A percentile compares a stretch with the other conserved stretches of the same genome.
These are phyloP conservation scores for Phalacrocorax aristotelis DNA, from an alignment of 2,113 vertebrate genomes.

Conservation along the genomic window DNA sequence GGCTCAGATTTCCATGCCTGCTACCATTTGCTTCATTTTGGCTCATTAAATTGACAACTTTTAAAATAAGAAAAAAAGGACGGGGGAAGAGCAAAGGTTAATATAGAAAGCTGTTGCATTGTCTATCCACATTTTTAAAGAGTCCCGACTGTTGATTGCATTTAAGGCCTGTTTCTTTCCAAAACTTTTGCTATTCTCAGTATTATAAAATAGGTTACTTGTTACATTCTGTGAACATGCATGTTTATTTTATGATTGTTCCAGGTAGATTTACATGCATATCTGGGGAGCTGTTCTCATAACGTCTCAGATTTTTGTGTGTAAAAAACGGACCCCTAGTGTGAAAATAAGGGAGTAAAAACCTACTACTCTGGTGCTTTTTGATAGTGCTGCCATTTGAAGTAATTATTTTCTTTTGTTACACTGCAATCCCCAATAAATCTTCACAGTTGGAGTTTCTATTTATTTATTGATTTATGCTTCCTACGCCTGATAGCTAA, in stretches of 20 bases:
- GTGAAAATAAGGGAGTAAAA: neutral
- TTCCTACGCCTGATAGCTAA: neutral
- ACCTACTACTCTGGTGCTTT: neutral
- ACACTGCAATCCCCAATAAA: neutral
- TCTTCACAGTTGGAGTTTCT: neutral
- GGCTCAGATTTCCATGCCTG: neutral
- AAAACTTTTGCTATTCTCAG: neutral
- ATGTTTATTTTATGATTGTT: neutral
- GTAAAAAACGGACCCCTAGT: accelerated
- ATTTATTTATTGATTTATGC: neutral
- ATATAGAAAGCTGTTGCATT: neutral
- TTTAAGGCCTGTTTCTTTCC: neutral
- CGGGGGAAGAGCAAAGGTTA: neutral
- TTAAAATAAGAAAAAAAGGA: neutral
- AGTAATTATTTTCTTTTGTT: neutral
- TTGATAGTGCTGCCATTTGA: neutral
- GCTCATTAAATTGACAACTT: neutral
- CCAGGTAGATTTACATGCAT: neutral
- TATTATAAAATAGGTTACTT: neutral
- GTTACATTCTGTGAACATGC: neutral
- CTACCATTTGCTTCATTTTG: slow-evolving; percentile 16
- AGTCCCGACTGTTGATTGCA: neutral
- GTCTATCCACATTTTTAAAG: neutral
- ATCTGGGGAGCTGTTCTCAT: neutral
- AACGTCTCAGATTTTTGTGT: neutral